Conservation (phyloP, 2,797 vertebrate species). For the Tachyglossus aculeatus region DNA sequence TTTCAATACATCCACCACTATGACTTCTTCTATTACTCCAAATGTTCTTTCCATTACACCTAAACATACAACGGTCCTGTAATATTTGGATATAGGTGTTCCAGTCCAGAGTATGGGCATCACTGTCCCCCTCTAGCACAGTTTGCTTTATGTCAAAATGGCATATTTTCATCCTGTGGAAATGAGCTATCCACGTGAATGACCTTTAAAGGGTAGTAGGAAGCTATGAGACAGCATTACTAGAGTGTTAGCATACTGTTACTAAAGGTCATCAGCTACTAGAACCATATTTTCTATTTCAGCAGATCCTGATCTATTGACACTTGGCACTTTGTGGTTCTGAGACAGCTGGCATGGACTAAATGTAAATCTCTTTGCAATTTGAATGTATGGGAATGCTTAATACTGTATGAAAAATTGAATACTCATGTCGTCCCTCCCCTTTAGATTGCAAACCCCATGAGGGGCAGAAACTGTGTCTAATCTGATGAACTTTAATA, state of each 20-base stretch:
- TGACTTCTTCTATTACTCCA: no score
- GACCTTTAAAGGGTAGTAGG: conserved; percentile 64
- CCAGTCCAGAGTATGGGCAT: not conserved
- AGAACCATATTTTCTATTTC: conserved; percentile 54
- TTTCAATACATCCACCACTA: no score
- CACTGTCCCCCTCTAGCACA: not conserved
- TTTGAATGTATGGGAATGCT: no score
- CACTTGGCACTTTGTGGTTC: conserved; percentile 28
- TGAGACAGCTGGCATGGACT: not conserved
- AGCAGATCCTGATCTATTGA: conserved; percentile 35
- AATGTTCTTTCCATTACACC: no score
- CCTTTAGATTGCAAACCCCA: no score
- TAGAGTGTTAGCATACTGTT: conserved; percentile 46
- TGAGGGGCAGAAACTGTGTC: no score
- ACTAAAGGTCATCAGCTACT: conserved; percentile 57
- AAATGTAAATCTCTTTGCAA: conserved; percentile 6
- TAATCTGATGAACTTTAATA: no score
- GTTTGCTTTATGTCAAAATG: conserved; percentile 18
- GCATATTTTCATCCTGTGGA: conserved; percentile 22
- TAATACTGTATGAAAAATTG: no score
- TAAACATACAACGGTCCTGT: not conserved
- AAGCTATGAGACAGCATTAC: conserved; percentile 45
- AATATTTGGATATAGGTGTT: not conserved
- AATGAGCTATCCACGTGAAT: conserved; percentile 35
- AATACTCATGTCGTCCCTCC: no score